Base-by-base conservation (phyloP, 2,113 vertebrate species). In the Tretioscincus oriximinensis region DNA sequence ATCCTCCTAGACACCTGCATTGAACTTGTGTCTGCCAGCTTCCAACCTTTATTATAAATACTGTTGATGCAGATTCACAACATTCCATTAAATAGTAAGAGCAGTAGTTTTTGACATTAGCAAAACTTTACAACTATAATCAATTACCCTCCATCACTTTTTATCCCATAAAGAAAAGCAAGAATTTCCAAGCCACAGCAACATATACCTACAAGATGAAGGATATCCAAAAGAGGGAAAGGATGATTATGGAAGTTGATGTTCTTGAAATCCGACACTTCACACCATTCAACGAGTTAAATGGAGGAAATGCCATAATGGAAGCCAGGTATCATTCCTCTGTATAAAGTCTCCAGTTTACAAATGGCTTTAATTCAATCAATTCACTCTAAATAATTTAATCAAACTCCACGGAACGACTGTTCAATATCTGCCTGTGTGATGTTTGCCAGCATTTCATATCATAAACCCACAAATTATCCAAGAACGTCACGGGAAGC, bases 121-220 rank as follows among this genome's bases (percentile, higher is more conserved):
- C 68, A 14, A 35, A 7, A n/a, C 10, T 70, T 41, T 79, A 21
- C 22, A 74, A 83, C 76, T 84, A 74, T 63, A 1, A 83, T 64
- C 80, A 71, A 86, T 47, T 73, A 10, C 76, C 75, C 73, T 73
- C 28, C 51, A 85, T 78, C 82, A 14, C 81, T 75, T 16, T 0
- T 79, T 67, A 78, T 71, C 67, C 24, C 49, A 1, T 68, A 76
- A 84, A 94, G 91, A 90, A 86, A 85, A 94, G 92, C 74, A 93
- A 87, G 86, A 91, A 93, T 83, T 91, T 81, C 49, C 86, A 0
- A 64, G 90, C 87, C 60, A 76, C 90, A 28, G 81, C 88, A 85
- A 93, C 85, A 66, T 93, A 88, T 54, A 89, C 78, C 64, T 94
- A 94, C 78, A 90, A 88, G 84, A 87, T 95, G 45, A 94, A 91